phyloP scores from a whole-genome alignment of 92 coral and sea anemone genomes.

The Palythoa grandiflora region DNA sequence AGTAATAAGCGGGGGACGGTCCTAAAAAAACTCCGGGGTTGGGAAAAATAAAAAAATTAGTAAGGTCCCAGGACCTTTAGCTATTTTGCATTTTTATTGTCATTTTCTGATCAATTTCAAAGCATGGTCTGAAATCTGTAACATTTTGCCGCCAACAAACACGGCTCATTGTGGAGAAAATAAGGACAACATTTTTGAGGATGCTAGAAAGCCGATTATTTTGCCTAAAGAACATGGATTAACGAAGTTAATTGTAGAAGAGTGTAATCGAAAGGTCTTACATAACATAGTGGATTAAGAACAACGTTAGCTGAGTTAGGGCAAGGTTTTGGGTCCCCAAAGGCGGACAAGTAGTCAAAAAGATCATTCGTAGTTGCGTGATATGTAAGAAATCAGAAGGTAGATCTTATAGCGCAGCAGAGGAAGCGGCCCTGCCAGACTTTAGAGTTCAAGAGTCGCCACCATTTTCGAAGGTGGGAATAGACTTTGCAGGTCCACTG shows the following conservation, averaged over 20 bases:
- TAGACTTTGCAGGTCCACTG: conserved; percentile 26
- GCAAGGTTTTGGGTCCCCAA: not conserved
- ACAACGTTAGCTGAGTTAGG: conserved; percentile 49
- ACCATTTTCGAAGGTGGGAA: conserved; percentile 4
- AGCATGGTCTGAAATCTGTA: no score
- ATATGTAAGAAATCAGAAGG: not conserved
- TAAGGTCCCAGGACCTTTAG: no score
- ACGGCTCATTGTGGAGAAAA: no score
- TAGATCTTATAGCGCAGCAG: conserved; percentile 3
- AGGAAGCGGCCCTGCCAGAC: conserved; percentile 18
- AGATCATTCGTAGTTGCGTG: conserved; percentile 3
- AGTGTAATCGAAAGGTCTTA: conserved; percentile 30
- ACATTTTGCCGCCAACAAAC: no score
- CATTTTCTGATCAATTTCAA: no score
- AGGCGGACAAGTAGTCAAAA: no score
- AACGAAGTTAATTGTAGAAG: not conserved
- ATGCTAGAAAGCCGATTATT: not conserved
- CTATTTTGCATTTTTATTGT: no score
- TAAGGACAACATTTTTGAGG: no score
- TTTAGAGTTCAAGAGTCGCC: conserved; percentile 5
- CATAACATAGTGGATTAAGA: conserved; percentile 48
- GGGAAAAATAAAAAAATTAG: no score
- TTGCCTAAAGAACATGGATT: conserved; percentile 7
- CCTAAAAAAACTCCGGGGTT: no score
- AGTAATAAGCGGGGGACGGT: no score